These are phyloP conservation scores for Maconellicoccus hirsutus DNA, from an alignment of 1,140 invertebrate genomes.

Conservation along the genomic window DNA sequence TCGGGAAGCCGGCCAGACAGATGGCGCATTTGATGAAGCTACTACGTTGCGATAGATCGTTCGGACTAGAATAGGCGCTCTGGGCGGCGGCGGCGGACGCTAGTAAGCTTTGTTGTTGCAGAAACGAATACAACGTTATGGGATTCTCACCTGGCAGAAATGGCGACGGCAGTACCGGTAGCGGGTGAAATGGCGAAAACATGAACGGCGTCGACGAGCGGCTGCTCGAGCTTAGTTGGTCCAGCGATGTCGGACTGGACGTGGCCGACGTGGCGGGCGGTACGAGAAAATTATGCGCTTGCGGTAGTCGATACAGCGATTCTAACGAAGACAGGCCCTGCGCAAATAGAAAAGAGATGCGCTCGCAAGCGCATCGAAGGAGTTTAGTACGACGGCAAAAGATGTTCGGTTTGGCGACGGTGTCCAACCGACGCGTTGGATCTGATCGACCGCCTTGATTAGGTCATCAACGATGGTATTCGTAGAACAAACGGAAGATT, in stretches of 20 bases:
- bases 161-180: conserved; percentile 25
- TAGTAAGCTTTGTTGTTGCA: conserved; percentile 31
- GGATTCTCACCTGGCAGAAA: conserved; percentile 32
- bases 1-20: conserved; percentile 69
- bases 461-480: too few relatives aligned
- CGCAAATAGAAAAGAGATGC: too few relatives aligned
- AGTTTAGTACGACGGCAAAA: too few relatives aligned
- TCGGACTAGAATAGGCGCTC: conserved; percentile 33
- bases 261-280: background rate
- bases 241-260: background rate
- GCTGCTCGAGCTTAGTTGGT: conserved; percentile 13
- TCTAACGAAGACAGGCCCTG: background rate
- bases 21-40: conserved; percentile 46
- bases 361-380: too few relatives aligned
- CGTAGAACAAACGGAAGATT: too few relatives aligned
- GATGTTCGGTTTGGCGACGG: too few relatives aligned
- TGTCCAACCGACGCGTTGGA: too few relatives aligned
- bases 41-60: conserved; percentile 33
- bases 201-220: conserved; percentile 14
- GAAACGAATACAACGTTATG: conserved; percentile 37
- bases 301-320: background rate
- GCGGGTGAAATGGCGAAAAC: conserved; percentile 25
- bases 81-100: conserved; percentile 30
- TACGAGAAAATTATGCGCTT: conserved; percentile 1
- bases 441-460: too few relatives aligned